Evolutionary conservation across 35 echinoderm and acorn worm genomes (phyloP).

Genomic region (Ophioderma brevispina): DNA sequence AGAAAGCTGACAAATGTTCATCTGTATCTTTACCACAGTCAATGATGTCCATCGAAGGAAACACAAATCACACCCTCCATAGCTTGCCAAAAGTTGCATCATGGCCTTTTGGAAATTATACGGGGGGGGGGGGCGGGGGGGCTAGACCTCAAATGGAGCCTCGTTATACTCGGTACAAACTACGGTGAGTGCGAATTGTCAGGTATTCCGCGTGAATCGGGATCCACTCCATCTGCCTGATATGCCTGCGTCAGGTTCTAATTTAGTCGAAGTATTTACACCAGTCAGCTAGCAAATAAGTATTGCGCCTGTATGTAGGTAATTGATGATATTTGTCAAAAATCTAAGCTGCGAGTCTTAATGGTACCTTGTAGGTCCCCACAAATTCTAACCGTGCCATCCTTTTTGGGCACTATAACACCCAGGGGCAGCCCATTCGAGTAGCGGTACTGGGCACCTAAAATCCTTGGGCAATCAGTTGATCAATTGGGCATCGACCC

Average conservation of each 20-base stretch:
- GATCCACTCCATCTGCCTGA: constrained; percentile 52
- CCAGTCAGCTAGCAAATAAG: constrained; percentile 44
- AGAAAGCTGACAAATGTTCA: constrained; percentile 26
- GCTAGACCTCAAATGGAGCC: constrained; percentile 58
- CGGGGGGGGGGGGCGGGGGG: constrained; percentile 33
- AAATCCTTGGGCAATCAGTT: not conserved
- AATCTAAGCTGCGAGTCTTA: constrained; percentile 18
- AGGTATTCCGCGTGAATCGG: constrained; percentile 28
- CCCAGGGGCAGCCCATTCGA: constrained; percentile 39
- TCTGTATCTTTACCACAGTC: constrained; percentile 28
- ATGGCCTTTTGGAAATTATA: constrained; percentile 49
- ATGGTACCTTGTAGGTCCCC: constrained; percentile 50
- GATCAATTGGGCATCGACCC: constrained; percentile 48
- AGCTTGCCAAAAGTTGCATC: constrained; percentile 23
- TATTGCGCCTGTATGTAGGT: constrained; percentile 50
- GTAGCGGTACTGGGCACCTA: not conserved
- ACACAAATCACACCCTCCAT: constrained; percentile 23
- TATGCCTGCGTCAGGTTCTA: constrained; percentile 59
- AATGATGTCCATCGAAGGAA: constrained; percentile 67
- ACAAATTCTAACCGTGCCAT: constrained; percentile 20
- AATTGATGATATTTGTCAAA: constrained; percentile 44
- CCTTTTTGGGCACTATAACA: constrained; percentile 33
- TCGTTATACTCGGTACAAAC: constrained; percentile 23
- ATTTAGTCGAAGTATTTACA: constrained; percentile 43
- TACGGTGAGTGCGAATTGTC: constrained; percentile 23